Evolutionary conservation across 2,888 invertebrate species (phyloP).

Genomic region (Margaritifera margaritifera): DNA sequence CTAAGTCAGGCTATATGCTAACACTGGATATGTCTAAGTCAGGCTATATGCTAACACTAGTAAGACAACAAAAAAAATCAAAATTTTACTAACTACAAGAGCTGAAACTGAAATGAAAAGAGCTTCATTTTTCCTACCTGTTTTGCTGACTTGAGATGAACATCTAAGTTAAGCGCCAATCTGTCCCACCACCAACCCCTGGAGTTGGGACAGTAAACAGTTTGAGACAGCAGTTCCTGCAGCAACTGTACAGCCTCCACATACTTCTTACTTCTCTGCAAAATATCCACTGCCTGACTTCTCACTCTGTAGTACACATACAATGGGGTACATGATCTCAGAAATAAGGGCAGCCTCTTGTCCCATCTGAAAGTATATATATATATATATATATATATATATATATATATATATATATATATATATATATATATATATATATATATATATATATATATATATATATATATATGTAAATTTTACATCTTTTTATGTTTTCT

Average conservation of each 20-base stretch:
- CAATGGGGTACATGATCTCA: slow-evolving; percentile 78
- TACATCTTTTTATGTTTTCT: no score
- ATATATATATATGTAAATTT: no score
- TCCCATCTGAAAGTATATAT: slow-evolving; percentile 51
- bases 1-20: no score
- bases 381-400: no score
- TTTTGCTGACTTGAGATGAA: slow-evolving; percentile 73
- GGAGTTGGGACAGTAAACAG: slow-evolving; percentile 69
- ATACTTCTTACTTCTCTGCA: slow-evolving; percentile 74
- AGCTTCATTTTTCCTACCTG: slow-evolving; percentile 50
- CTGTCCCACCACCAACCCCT: slow-evolving; percentile 77
- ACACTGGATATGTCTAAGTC: no score
- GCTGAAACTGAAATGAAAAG: no score
- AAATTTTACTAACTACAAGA: no score
- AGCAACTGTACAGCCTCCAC: slow-evolving; percentile 76
- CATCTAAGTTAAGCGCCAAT: slow-evolving; percentile 79
- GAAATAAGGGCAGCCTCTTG: slow-evolving; percentile 74
- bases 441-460: no score
- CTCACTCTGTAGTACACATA: slow-evolving; percentile 73
- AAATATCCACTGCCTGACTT: slow-evolving; percentile 73
- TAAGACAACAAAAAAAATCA: no score
- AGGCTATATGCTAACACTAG: no score
- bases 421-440: no score
- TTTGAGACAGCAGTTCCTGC: slow-evolving; percentile 75
- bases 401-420: no score